Evolutionary conservation across 2,888 invertebrate genomes (phyloP).

Genomic region (Dione juno): DNA sequence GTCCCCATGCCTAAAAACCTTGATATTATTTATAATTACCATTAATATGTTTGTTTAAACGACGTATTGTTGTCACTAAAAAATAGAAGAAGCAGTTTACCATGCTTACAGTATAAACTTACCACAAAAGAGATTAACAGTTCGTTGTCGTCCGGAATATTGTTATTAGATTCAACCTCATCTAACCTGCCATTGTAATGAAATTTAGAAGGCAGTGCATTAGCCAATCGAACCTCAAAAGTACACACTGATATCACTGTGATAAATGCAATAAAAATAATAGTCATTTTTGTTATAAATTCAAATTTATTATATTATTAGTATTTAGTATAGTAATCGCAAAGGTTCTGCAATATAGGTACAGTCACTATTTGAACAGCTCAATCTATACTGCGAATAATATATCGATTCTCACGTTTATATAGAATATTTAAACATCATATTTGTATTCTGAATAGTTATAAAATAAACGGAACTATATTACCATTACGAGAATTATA

Average conservation of each 20-base stretch:
- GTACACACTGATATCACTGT: conserved; percentile 15
- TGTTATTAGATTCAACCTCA: conserved; percentile 3
- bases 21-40: conserved; percentile 26
- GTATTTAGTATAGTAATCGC: not conserved
- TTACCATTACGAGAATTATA: too few species aligned
- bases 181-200: not conserved
- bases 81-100: not conserved
- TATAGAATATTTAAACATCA: not conserved
- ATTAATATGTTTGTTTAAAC: not conserved
- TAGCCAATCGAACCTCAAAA: not conserved
- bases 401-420: not conserved
- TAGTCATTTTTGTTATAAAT: conserved; percentile 7
- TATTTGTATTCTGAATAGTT: not conserved
- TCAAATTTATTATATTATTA: not conserved
- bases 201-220: conserved; percentile 15
- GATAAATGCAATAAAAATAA: not conserved
- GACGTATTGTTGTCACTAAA: too few species aligned
- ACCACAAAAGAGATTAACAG: conserved; percentile 45
- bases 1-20: conserved; percentile 89
- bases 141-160: conserved; percentile 30
- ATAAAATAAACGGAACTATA: too few species aligned
- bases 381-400: conserved; percentile 8
- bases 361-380: not conserved
- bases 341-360: not conserved
- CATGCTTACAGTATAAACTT: conserved; percentile 17